phyloP scores from a whole-genome alignment of 1,140 invertebrate genomes.

The Luehdorfia chinensis region DNA sequence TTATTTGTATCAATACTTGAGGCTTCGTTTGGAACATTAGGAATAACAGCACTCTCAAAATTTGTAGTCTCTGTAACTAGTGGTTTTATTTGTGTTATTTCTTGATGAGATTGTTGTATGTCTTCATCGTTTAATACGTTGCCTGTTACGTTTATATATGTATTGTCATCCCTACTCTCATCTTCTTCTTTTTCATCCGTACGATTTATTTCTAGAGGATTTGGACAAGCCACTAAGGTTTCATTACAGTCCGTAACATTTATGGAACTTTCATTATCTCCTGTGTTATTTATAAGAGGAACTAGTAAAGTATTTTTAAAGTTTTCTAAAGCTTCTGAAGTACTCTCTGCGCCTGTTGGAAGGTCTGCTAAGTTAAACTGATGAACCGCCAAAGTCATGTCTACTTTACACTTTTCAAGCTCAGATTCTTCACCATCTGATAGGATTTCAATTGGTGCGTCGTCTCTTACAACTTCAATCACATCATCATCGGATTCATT shows the following conservation, averaged over 20 bases:
- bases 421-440: constrained; percentile 64
- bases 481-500: constrained; percentile 66
- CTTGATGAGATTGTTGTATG: not conserved
- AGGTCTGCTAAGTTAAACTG: constrained; percentile 31
- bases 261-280: not conserved
- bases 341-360: constrained; percentile 3
- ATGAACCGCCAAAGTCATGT: constrained; percentile 17
- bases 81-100: not conserved
- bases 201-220: not conserved
- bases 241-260: constrained; percentile 7
- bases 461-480: constrained; percentile 67
- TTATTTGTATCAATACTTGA: not conserved
- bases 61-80: not conserved
- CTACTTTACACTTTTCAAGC: constrained; percentile 25
- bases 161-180: not conserved
- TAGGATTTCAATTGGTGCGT: constrained; percentile 67
- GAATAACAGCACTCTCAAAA: not conserved
- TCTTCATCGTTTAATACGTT: not conserved
- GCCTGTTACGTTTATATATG: not conserved
- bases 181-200: not conserved
- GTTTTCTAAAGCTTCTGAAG: not conserved
- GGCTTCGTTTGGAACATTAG: constrained; percentile 4
- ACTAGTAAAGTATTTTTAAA: not conserved
- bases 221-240: not conserved
- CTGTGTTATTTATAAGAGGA: not conserved